phyloP scores from a whole-genome alignment of 2,797 vertebrate species.

The Podargus strigoides region DNA sequence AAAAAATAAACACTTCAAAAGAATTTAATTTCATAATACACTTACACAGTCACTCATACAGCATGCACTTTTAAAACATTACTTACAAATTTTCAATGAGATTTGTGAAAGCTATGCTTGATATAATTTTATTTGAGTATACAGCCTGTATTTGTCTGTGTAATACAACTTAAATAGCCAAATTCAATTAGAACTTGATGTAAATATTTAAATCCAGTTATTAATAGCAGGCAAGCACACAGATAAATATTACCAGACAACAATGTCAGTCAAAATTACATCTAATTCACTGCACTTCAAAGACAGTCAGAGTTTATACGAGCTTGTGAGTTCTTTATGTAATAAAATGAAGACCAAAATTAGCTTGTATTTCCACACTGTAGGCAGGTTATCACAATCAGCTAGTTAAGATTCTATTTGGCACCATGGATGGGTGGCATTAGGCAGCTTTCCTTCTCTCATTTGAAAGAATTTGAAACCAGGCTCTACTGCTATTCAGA shows the following conservation, averaged over 20 bases:
- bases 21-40: not conserved
- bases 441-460: not conserved
- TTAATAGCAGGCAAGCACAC: not conserved
- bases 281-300: not conserved
- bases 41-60: not conserved
- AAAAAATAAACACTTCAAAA: not conserved
- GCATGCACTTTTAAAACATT: not conserved
- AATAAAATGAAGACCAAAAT: not conserved
- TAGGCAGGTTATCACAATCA: not conserved
- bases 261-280: constrained; percentile 28
- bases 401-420: not conserved
- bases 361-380: not conserved
- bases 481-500: not conserved
- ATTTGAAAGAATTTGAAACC: not conserved
- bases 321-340: not conserved
- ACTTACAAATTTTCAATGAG: not conserved
- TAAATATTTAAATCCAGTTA: constrained; percentile 48
- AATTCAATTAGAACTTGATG: constrained; percentile 4
- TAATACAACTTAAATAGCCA: not conserved
- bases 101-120: not conserved
- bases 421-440: not conserved
- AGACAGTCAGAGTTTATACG: not conserved
- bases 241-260: constrained; percentile 13
- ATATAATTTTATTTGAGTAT: not conserved
- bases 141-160: not conserved